Conservation (phyloP, 2,797 vertebrate species). For the Anniella stebbinsi region DNA sequence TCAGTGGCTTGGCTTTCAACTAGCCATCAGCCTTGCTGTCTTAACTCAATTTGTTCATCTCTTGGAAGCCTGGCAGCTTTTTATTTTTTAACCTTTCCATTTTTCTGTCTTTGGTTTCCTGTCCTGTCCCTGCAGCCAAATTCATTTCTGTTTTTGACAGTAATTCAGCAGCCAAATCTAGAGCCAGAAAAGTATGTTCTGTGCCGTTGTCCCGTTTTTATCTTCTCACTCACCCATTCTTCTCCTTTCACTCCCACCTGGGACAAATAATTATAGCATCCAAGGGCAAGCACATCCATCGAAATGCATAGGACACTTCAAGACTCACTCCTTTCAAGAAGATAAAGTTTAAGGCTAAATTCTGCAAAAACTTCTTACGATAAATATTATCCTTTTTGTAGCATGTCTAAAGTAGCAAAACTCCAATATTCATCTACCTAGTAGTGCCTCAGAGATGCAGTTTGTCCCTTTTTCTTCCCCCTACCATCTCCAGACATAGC, state of each 20-base stretch:
- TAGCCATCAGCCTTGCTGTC: slow-evolving; percentile 17
- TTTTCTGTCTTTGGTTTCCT: slow-evolving; percentile 36
- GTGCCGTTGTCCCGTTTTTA: background rate
- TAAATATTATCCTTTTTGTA: background rate
- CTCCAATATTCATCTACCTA: background rate
- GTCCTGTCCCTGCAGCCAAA: slow-evolving; percentile 34
- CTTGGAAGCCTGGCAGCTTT: background rate
- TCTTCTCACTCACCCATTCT: background rate
- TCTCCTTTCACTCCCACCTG: background rate
- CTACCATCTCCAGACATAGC: background rate
- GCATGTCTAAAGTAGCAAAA: background rate
- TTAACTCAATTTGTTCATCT: slow-evolving; percentile 50
- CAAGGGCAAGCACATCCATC: background rate
- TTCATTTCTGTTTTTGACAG: slow-evolving; percentile 17
- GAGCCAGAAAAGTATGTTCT: slow-evolving; percentile 26
- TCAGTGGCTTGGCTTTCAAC: slow-evolving; percentile 10
- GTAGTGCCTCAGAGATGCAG: background rate
- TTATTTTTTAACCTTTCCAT: background rate
- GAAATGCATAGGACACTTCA: background rate
- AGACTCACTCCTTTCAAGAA: background rate
- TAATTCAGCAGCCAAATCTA: slow-evolving; percentile 13
- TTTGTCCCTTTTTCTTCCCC: background rate
- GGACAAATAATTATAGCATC: background rate
- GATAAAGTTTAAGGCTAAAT: background rate
- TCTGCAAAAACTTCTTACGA: background rate